These are phyloP conservation scores for Microplitis manilae DNA, from an alignment of 2,888 invertebrate species.

Conservation along the genomic window DNA sequence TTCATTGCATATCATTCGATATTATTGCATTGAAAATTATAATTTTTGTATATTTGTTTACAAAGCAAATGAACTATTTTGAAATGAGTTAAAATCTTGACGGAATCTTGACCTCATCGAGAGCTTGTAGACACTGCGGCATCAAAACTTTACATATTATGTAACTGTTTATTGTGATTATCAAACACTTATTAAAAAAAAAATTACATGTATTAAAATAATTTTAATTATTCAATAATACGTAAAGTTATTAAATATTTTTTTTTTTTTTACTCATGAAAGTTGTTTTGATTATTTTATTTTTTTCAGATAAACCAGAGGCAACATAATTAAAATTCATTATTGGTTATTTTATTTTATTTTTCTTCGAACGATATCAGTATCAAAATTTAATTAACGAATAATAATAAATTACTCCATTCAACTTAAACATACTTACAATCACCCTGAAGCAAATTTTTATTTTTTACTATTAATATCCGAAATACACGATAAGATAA, in stretches of 20 bases:
- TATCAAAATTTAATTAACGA: too few relatives aligned
- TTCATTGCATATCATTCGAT: background rate
- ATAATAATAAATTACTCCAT: background rate
- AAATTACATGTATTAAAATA: background rate
- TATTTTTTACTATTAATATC: background rate
- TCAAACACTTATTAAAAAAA: background rate
- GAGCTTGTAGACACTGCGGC: conserved; percentile 63
- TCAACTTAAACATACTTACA: background rate
- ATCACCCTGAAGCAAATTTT: background rate
- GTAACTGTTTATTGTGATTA: conserved; percentile 53
- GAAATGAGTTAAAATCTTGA: conserved; percentile 39
- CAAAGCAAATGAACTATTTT: conserved; percentile 25
- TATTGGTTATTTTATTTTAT: too few relatives aligned
- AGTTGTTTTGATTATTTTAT: too few relatives aligned
- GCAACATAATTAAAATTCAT: too few relatives aligned
- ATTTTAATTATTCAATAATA: background rate
- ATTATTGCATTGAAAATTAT: conserved; percentile 19
- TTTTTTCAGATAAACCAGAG: too few relatives aligned
- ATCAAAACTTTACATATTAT: conserved; percentile 66
- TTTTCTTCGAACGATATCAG: too few relatives aligned
- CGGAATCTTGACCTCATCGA: conserved; percentile 54
- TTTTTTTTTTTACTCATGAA: too few relatives aligned
- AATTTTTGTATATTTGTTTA: conserved; percentile 22
- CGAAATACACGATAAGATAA: background rate
- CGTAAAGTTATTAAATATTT: background rate